Evolutionary conservation across 2,113 vertebrate species (phyloP), one percentile per base, ranked within the genome.

Genomic region (Callipepla squamata): DNA sequence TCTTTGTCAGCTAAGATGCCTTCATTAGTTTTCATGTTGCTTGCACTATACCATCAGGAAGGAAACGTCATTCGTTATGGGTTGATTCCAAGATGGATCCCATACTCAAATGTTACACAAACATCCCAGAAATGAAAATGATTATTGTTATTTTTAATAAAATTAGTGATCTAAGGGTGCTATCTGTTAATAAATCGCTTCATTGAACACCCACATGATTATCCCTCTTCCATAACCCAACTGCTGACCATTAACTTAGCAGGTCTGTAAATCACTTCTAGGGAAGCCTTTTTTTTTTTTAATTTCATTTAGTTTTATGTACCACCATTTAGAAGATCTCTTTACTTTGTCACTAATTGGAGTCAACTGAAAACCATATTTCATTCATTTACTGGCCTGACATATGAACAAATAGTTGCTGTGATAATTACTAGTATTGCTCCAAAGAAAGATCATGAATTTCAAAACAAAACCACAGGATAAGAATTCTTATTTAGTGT

Each of bases 61-160:
- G 21, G 48, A 68, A n/a, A 7, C 1, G 3, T 40, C 3, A 69
- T 66, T 84, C 53, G n/a, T 42, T 48, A 17, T 23, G 67, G 4
- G 4, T 26, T 62, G 21, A 58, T 51, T 83, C 20, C 22, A 62
- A 77, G 68, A 66, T 23, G 15, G 8, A 30, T 38, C 89, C 72
- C n/a, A 23, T 18, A 69, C 3, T 45, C 0, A 0, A 1, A 7
- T 51, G 10, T 72, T 62, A 26, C 18, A 53, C 10, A 62, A 62
- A 6, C 7, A 57, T 44, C 11, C 57, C 58, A 47, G 44, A 68
- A 34, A n/a, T 6, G 5, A 18, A 62, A 75, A 23, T n/a, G 30
- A 32, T n/a, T n/a, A 20, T n/a, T 58, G 20, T 19, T 57, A 57
- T 32, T 57, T 17, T 58, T 45, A 65, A 48, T 44, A 1, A 18